phyloP scores from a whole-genome alignment of 2,113 vertebrate species.

The Mus spicilegus region DNA sequence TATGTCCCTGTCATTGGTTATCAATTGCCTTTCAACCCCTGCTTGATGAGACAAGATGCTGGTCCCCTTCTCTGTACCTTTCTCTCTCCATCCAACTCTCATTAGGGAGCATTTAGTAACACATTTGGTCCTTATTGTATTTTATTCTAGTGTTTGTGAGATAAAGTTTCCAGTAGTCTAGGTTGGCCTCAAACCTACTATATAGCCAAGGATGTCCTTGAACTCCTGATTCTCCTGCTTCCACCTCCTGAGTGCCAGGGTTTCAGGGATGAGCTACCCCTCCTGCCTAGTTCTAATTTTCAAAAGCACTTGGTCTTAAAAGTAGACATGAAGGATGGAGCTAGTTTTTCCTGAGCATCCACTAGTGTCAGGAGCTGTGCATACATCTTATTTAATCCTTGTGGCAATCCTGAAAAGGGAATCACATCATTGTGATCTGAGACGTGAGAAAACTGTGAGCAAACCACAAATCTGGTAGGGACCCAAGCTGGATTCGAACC shows the following conservation, averaged over 20 bases:
- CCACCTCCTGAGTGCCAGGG: not conserved
- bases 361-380: not conserved
- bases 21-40: not conserved
- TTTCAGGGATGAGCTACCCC: not conserved
- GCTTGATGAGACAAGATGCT: constrained; percentile 15
- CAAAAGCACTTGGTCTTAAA: not conserved
- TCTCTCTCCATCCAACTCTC: not conserved
- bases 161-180: not conserved
- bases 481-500: constrained; percentile 29
- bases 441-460: constrained; percentile 48
- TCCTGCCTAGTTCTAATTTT: not conserved
- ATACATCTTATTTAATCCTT: constrained; percentile 10
- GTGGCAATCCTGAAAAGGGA: constrained; percentile 37
- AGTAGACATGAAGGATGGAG: constrained; percentile 34
- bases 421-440: constrained; percentile 46
- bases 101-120: constrained; percentile 23
- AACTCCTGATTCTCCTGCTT: not conserved
- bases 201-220: not conserved
- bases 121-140: not conserved
- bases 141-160: not conserved
- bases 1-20: constrained; percentile 8
- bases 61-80: not conserved
- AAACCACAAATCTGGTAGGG: constrained; percentile 28
- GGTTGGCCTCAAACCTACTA: not conserved
- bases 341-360: constrained; percentile 31